A percentile compares a stretch with the other conserved stretches of the same genome.
These are phyloP conservation scores for Troides oblongomaculatus DNA, from an alignment of 2,888 invertebrate genomes.

Conservation along the genomic window DNA sequence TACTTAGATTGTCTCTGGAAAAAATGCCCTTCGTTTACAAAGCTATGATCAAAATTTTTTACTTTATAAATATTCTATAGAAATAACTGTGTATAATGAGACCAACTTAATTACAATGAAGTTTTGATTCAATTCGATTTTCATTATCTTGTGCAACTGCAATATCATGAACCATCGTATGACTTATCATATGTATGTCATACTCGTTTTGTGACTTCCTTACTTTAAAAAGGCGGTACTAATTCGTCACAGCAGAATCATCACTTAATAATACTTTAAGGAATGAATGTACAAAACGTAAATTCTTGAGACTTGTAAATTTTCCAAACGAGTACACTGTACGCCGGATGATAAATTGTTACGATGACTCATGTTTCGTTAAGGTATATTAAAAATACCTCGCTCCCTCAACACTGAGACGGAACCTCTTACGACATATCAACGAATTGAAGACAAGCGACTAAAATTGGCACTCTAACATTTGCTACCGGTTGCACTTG, in stretches of 20 bases:
- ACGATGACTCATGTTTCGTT: neutral
- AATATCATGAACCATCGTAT: no score
- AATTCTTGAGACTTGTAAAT: neutral
- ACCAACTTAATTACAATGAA: no score
- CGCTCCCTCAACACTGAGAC: neutral
- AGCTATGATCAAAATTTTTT: no score
- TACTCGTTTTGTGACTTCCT: no score
- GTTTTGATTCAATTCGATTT: no score
- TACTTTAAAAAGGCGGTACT: no score
- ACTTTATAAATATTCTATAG: no score
- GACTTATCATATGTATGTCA: no score
- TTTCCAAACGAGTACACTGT: neutral
- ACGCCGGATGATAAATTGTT: neutral
- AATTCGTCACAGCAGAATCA: neutral
- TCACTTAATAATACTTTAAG: neutral
- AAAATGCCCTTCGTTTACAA: no score
- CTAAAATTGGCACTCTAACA: neutral
- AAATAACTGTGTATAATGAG: no score
- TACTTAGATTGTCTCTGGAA: no score
- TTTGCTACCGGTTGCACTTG: neutral
- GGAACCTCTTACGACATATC: neutral
- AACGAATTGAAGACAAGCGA: neutral
- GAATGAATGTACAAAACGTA: neutral
- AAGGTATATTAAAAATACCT: neutral
- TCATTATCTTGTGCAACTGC: no score